Base-by-base conservation (phyloP, 2,888 invertebrate species). In the Nudaria mundana region DNA sequence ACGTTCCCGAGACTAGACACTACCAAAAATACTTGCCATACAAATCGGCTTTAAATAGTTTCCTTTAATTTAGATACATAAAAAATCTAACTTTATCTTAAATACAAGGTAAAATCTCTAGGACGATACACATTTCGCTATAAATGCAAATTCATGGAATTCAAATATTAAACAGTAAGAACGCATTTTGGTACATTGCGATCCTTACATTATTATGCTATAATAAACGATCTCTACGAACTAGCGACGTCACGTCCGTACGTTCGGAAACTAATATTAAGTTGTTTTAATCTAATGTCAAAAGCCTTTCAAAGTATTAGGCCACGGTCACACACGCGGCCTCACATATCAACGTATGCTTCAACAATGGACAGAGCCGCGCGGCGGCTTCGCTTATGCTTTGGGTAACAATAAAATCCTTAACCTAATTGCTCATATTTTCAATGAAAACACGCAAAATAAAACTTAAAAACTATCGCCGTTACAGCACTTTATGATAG, bases 71-170 rank as follows among this genome's bases (percentile, higher is more conserved):
- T 30, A 66, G 72, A 79, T 73, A 43, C 72, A 67, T 68, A 73
- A 77, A n/a, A n/a, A 63, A 74, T 73, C 80, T 85, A 79, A 78
- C 63, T 71, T 64, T 80, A 82, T 76, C 83, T 84, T 83, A 86
- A 82, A 81, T 78, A 81, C 75, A 81, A 79, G 80, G 81, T 83
- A 82, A 81, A 85, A 85, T 85, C 84, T 87, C 83, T 86, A 87
- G 82, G 80, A 86, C 85, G 78, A 84, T 80, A 86, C 76, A 82
- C 83, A 83, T 83, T 84, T 86, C 82, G 80, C 78, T 84, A 85
- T 85, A 87, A 87, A 88, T 88, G 88, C 88, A 88, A 87, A 87
- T 88, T 88, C 87, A 87, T 85, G 87, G 87, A 88, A 88, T 88
- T 87, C 86, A 87, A n/a, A 85, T 79, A 83, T 78, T 70, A 78